These are phyloP conservation scores for Empis stercorea DNA, from an alignment of 2,888 invertebrate genomes.

Conservation along the genomic window DNA sequence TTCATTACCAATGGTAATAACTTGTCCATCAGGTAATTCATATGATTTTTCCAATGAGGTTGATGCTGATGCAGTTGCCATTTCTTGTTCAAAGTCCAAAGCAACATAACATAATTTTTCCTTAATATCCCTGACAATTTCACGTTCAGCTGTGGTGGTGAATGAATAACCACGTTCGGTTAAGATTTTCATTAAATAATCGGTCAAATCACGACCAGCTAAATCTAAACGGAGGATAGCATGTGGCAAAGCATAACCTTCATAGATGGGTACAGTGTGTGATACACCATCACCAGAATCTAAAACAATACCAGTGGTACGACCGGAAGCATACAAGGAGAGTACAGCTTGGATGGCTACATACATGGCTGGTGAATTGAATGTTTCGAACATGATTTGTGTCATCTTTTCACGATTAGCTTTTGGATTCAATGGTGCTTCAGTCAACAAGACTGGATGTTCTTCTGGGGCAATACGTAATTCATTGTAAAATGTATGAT, in stretches of 20 bases:
- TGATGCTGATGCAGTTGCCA: constrained; percentile 85
- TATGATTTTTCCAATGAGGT: constrained; percentile 91
- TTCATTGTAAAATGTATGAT: constrained; percentile 98
- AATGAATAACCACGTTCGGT: constrained; percentile 85
- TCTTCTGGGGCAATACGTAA: constrained; percentile 91
- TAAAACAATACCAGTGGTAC: constrained; percentile 92
- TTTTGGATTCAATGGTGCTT: constrained; percentile 80
- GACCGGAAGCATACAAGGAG: constrained; percentile 87
- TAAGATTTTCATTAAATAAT: constrained; percentile 89
- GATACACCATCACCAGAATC: constrained; percentile 95
- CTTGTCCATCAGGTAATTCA: constrained; percentile 86
- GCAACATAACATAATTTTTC: constrained; percentile 88
- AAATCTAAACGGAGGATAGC: constrained; percentile 87
- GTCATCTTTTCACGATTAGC: constrained; percentile 88
- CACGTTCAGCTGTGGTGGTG: constrained; percentile 85
- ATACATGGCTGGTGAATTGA: constrained; percentile 90
- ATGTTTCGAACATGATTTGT: constrained; percentile 87
- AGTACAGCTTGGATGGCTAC: constrained; percentile 89
- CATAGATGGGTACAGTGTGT: constrained; percentile 91
- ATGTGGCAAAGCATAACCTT: constrained; percentile 85
- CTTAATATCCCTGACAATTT: constrained; percentile 92
- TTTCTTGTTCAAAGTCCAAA: constrained; percentile 85
- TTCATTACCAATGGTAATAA: constrained; percentile 87
- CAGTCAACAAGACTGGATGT: constrained; percentile 76
- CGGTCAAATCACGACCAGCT: constrained; percentile 86